Base-by-base conservation (phyloP, 2,113 vertebrate genomes). In the Coreoperca whiteheadi region DNA sequence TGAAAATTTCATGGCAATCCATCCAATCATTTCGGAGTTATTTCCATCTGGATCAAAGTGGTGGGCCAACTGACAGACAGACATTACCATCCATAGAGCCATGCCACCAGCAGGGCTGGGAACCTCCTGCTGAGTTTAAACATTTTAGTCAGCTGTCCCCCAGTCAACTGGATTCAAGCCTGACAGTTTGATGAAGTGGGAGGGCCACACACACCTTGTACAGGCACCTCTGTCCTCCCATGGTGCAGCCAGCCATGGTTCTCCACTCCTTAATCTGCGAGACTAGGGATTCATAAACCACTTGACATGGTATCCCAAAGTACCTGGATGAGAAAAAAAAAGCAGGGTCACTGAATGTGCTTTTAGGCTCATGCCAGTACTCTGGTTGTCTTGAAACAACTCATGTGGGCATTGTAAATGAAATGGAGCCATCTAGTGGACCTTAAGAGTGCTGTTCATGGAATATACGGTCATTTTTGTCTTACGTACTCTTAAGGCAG, bases 221-320 rank as follows among this genome's bases (percentile, higher is more conserved):
- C 16, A 95, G 87, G 57, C 95, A 96, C 76, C 71, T 92, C 89
- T 95, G 89, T 60, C 95, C 94, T 57, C 95, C 94, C 65, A 50
- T 77, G 25, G 74, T 77, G 83, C 95, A 96, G 69, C 91, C 81
- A 15, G 86, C 75, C 48, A 66, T 85, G 30, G 86, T 92, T 68
- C 71, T 91, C 95, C 95, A 95, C 63, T 88, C 90, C 69, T 93
- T 93, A 51, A 96, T 95, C 86, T 96, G 95, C 25, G 86, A 89
- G 41, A 95, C 94, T 65, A 96, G 85, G 4, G 88, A 84, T 53
- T 91, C 67, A 77, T 88, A 94, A 15, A 95, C 93, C 11, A 18
- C 66, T 34, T 74, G 68, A 82, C 95, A 96, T 1, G 94, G 73
- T 9, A 95, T 75, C 11, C 91, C 92, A 75, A 96, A 94, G 79